Base-by-base conservation (phyloP, 2,113 vertebrate genomes). In the Notiomystis cincta region DNA sequence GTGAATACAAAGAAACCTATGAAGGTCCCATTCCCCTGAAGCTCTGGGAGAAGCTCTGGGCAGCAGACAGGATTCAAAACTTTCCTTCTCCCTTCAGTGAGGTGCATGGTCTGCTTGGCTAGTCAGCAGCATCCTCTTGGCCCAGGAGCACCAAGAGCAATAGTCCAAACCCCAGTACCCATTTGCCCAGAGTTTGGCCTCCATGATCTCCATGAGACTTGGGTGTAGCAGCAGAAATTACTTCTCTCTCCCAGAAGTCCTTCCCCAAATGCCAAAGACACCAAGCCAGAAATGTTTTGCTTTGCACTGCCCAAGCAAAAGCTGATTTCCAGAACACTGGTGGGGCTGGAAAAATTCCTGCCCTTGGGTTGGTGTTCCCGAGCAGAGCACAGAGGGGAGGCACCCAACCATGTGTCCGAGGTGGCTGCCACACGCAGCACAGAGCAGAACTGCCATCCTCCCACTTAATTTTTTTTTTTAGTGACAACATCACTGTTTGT, bases 401-500 rank as follows among this genome's bases (percentile, higher is more conserved):
- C 48, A 70, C 62, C 3, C 23, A 83, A 30, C 38, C 58, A 51
- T 64, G 60, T 71, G 76, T 81, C 51, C 1, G 0, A 95, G 65
- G 93, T 80, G 85, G 44, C 92, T 93, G 56, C 90, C 90, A 96
- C 95, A 93, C 11, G 4, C 86, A 96, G 33, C 54, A 90, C 73
- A 38, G 60, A 66, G 44, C 70, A 79, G 77, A 96, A 75, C 64
- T 61, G 1, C 22, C 33, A 67, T 78, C 69, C 38, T 90, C 30
- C 35, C 60, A 18, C 66, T 88, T 82, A 6, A 4, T 42, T 37
- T 54, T 67, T 47, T 47, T 45, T 91, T 86, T 93, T 72, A 81
- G 87, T 82, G 83, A 94, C 90, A 95, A 64, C 75, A 80, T 93
- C 8, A 1, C 84, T 0, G 12, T 78, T 75, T 91, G 82, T 75